phyloP scores from a whole-genome alignment of 2,888 invertebrate genomes.

The Patella pellucida region DNA sequence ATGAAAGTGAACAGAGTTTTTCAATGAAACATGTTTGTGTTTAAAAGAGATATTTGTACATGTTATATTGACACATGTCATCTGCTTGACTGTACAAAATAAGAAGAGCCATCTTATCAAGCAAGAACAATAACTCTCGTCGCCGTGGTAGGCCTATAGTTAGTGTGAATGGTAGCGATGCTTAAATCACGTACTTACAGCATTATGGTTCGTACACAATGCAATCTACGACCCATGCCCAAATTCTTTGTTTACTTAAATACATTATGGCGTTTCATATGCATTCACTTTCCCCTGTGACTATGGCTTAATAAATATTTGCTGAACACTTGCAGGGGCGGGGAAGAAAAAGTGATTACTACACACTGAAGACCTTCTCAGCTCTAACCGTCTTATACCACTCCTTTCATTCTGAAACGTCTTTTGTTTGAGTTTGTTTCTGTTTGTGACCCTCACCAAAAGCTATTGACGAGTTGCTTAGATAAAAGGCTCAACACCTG shows the following conservation, averaged over 20 bases:
- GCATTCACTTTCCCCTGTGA: background rate
- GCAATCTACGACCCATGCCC: background rate
- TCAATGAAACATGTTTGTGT: too few relatives aligned
- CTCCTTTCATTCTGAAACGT: background rate
- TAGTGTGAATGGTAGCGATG: too few relatives aligned
- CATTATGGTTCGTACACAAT: too few relatives aligned
- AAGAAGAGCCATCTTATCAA: too few relatives aligned
- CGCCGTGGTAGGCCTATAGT: too few relatives aligned
- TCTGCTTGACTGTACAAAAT: too few relatives aligned
- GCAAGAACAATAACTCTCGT: too few relatives aligned
- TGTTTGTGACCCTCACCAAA: conserved; percentile 2
- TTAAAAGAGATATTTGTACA: too few relatives aligned
- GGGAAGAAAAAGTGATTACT: conserved; percentile 7
- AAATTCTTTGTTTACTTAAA: background rate
- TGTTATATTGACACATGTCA: too few relatives aligned
- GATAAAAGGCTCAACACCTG: background rate
- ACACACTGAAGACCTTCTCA: conserved; percentile 6
- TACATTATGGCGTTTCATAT: conserved; percentile 9
- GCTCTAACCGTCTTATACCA: conserved; percentile 4
- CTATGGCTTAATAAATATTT: conserved; percentile 5
- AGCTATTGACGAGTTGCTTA: conserved; percentile 1
- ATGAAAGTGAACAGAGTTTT: too few relatives aligned
- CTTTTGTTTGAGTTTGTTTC: background rate
- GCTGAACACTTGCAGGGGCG: conserved; percentile 6
- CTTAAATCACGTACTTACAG: too few relatives aligned